Evolutionary conservation across 1,140 invertebrate genomes (phyloP).

Genomic region (Dreissena polymorpha): DNA sequence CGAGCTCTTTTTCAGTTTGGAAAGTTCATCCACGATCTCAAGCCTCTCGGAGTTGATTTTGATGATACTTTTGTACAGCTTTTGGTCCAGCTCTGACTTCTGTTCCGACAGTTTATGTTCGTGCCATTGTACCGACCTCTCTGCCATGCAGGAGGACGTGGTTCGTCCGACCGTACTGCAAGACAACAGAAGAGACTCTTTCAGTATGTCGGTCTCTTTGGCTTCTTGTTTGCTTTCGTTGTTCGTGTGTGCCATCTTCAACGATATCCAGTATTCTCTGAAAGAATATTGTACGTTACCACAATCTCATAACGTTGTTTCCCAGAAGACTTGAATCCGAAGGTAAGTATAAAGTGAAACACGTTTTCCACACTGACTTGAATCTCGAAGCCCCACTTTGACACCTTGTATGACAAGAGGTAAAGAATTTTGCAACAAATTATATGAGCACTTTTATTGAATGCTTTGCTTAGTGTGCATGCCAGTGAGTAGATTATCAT

Average conservation of each 20-base stretch:
- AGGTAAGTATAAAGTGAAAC: too few species aligned
- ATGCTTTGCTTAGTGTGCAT: too few species aligned
- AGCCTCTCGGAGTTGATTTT: constrained; percentile 41
- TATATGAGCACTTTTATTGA: too few species aligned
- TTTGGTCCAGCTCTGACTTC: constrained; percentile 22
- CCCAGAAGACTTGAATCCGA: too few species aligned
- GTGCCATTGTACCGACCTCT: constrained; percentile 31
- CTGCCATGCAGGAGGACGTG: constrained; percentile 36
- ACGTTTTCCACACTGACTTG: too few species aligned
- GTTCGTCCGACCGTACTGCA: constrained; percentile 22
- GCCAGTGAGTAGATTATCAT: too few species aligned
- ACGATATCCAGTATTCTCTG: too few species aligned
- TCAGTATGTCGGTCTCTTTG: constrained; percentile 11
- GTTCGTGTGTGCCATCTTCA: not conserved
- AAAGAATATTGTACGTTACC: too few species aligned
- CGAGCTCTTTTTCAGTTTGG: constrained; percentile 43
- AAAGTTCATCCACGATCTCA: constrained; percentile 33
- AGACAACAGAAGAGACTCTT: constrained; percentile 36
- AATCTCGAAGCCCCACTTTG: too few species aligned
- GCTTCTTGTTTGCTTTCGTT: constrained; percentile 4
- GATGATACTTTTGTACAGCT: constrained; percentile 42
- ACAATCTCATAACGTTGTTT: too few species aligned
- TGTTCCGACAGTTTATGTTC: constrained; percentile 41
- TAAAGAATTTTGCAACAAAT: too few species aligned
- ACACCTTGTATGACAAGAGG: too few species aligned